Conservation (phyloP, 2,888 invertebrate genomes). For the Cantharis flavilabris region DNA sequence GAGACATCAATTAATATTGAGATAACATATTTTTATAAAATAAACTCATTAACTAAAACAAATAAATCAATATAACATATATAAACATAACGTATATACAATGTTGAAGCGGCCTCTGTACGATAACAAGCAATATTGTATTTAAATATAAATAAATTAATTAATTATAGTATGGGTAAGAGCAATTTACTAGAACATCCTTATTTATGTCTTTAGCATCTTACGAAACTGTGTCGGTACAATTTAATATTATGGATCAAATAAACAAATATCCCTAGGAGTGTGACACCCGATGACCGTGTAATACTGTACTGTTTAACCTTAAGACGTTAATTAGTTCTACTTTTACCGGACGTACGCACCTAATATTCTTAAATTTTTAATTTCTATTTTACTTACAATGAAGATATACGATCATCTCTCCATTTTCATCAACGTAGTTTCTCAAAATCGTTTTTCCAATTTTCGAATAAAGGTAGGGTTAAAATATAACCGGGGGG, state of each 20-base stretch:
- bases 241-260: constrained; percentile 13
- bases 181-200: background rate
- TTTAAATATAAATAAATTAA: background rate
- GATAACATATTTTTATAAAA: no score
- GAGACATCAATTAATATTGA: background rate
- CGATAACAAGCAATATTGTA: background rate
- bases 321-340: constrained; percentile 34
- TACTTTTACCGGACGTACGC: constrained; percentile 39
- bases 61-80: background rate
- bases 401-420: background rate
- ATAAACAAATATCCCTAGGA: constrained; percentile 33
- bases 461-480: no score
- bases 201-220: background rate
- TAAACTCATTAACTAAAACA: background rate
- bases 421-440: no score
- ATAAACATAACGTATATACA: background rate
- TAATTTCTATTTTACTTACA: background rate
- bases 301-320: constrained; percentile 43
- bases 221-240: constrained; percentile 19
- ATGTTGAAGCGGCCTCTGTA: background rate
- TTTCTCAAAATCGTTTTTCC: no score
- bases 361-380: constrained; percentile 12
- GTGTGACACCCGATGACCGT: constrained; percentile 38
- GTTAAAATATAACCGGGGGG: no score
- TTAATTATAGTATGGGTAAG: background rate